phyloP scores from a whole-genome alignment of 2,888 invertebrate species.

The Drosophila picticornis region DNA sequence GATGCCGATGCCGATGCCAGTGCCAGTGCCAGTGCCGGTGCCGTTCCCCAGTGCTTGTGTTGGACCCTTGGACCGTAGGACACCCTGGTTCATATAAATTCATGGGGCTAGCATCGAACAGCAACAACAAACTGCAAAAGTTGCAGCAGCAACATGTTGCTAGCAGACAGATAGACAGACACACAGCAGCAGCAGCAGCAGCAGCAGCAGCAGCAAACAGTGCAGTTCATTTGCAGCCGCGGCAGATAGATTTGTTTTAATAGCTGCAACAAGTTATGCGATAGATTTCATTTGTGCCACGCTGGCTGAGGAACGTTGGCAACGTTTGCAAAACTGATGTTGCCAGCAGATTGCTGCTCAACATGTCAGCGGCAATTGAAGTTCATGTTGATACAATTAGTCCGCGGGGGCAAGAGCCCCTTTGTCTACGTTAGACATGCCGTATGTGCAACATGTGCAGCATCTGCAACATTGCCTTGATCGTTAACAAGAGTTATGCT shows the following conservation, averaged over 20 bases:
- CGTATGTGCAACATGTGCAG: constrained; percentile 7
- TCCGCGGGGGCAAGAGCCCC: constrained; percentile 11
- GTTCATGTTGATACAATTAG: constrained; percentile 65
- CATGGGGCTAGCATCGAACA: constrained; percentile 25
- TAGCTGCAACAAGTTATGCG: constrained; percentile 60
- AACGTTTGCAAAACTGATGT: constrained; percentile 32
- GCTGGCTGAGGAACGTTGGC: constrained; percentile 9
- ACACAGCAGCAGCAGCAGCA: neutral
- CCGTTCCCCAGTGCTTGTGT: neutral
- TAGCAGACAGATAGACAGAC: constrained; percentile 19
- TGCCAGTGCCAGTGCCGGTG: neutral
- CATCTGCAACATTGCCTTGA: constrained; percentile 35
- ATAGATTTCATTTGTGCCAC: constrained; percentile 65
- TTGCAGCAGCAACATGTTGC: constrained; percentile 59
- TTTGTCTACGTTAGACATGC: constrained; percentile 6
- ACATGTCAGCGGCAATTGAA: constrained; percentile 65
- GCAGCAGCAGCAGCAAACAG: neutral
- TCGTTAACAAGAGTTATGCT: constrained; percentile 2
- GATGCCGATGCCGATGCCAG: neutral
- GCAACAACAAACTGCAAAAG: constrained; percentile 34
- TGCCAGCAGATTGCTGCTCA: constrained; percentile 45
- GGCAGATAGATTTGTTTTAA: constrained; percentile 69
- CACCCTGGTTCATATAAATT: constrained; percentile 59
- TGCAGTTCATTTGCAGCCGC: constrained; percentile 57
- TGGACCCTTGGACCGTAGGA: constrained; percentile 28